Percentiles rank a stretch among this genome's conserved stretches.
Evolutionary conservation across 2,888 invertebrate species (phyloP).

Genomic region (Patella caerulea): DNA sequence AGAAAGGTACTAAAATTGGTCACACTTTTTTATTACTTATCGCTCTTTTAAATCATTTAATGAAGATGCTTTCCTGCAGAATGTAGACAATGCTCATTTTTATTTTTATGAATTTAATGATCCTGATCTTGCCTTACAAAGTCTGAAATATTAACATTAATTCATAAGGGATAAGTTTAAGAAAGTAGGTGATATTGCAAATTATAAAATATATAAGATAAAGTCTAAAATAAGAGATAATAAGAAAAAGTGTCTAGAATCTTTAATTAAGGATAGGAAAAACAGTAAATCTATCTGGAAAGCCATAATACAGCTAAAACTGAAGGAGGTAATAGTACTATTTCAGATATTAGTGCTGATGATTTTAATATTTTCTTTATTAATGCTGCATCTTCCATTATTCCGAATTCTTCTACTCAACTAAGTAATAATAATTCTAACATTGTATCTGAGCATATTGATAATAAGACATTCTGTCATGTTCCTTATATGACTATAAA

Average conservation of each 20-base stretch:
- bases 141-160: background rate
- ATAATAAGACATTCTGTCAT: too few relatives aligned
- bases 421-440: too few relatives aligned
- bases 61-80: too few relatives aligned
- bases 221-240: background rate
- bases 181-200: background rate
- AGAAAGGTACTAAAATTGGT: background rate
- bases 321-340: background rate
- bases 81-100: too few relatives aligned
- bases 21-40: background rate
- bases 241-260: slow-evolving; percentile 1
- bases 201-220: background rate
- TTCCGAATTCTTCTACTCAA: background rate
- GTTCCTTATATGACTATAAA: too few relatives aligned
- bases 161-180: background rate
- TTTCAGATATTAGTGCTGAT: background rate
- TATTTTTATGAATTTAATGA: too few relatives aligned
- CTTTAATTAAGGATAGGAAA: background rate
- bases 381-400: background rate
- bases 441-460: too few relatives aligned
- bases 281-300: background rate
- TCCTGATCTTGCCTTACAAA: background rate
- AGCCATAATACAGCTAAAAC: background rate
- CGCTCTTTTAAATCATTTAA: background rate
- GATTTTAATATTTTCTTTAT: background rate